phyloP scores from a whole-genome alignment of 2,113 vertebrate genomes.

The Dendrocopos noguchii region DNA sequence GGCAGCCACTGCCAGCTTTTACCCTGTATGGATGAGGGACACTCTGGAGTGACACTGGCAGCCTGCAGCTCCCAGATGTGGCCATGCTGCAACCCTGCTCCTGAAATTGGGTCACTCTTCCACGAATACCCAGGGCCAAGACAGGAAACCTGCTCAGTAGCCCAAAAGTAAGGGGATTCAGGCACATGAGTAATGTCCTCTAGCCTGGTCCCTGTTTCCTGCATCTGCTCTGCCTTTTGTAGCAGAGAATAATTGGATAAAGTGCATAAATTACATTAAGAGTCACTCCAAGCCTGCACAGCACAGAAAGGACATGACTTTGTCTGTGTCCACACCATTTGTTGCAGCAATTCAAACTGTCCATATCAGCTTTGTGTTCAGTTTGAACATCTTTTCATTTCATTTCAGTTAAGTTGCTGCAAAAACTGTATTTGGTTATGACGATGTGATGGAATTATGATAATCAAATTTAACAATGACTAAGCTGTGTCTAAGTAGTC shows the following conservation, averaged over 20 bases:
- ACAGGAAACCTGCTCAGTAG: neutral
- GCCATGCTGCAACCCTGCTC: neutral
- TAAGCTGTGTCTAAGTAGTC: conserved; percentile 40
- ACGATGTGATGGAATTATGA: conserved; percentile 36
- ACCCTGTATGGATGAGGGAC: no score
- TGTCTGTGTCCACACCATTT: conserved; percentile 41
- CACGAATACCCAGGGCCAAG: neutral
- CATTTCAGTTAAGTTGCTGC: conserved; percentile 45
- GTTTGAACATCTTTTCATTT: conserved; percentile 50
- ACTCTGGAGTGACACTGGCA: neutral
- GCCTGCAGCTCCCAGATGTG: neutral
- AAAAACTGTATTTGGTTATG: conserved; percentile 62
- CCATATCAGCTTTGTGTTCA: neutral
- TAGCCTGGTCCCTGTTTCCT: neutral
- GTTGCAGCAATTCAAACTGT: conserved; percentile 10
- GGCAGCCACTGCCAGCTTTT: neutral
- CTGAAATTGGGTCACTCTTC: neutral
- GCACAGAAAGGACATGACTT: neutral
- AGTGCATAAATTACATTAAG: neutral
- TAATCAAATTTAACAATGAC: conserved; percentile 63
- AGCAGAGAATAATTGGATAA: neutral
- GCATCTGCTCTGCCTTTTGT: neutral
- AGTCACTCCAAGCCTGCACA: neutral
- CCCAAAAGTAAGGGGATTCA: neutral
- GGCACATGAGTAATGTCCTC: neutral